Conservation (phyloP, 2,797 vertebrate species). For the Fratercula arctica region DNA sequence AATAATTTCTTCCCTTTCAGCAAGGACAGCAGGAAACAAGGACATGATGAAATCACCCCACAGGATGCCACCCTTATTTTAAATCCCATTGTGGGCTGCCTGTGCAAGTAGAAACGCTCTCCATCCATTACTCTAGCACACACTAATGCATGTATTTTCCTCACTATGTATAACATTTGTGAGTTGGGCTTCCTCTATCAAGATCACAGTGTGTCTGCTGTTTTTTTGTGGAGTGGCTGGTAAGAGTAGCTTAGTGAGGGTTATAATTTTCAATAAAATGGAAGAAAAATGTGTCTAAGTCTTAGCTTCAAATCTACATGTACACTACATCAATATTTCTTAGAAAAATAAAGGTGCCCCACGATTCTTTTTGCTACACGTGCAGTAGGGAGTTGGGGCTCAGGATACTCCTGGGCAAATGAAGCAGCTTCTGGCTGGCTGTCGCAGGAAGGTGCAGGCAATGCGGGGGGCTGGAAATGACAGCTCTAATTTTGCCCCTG, state of each 20-base stretch:
- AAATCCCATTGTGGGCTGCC: neutral
- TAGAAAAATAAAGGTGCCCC: neutral
- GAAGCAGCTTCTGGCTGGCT: neutral
- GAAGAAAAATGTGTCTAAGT: neutral
- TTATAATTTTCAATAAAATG: neutral
- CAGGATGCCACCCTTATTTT: neutral
- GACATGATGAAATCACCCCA: neutral
- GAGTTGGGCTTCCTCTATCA: neutral
- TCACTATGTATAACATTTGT: neutral
- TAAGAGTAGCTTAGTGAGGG: neutral
- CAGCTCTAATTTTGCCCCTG: neutral
- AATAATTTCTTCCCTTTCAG: slow-evolving; percentile 1
- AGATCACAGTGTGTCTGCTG: neutral
- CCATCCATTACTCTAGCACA: neutral
- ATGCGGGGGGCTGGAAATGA: neutral
- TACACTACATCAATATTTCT: neutral
- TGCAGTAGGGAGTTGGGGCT: neutral
- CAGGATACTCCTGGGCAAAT: neutral
- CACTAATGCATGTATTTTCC: neutral
- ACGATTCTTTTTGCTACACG: neutral
- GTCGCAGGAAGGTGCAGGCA: neutral
- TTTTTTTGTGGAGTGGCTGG: neutral
- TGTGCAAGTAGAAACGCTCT: neutral
- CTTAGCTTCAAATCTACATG: neutral
- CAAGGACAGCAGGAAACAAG: neutral